Conservation (phyloP, 2,888 invertebrate genomes). For the Petrophora chlorosata region DNA sequence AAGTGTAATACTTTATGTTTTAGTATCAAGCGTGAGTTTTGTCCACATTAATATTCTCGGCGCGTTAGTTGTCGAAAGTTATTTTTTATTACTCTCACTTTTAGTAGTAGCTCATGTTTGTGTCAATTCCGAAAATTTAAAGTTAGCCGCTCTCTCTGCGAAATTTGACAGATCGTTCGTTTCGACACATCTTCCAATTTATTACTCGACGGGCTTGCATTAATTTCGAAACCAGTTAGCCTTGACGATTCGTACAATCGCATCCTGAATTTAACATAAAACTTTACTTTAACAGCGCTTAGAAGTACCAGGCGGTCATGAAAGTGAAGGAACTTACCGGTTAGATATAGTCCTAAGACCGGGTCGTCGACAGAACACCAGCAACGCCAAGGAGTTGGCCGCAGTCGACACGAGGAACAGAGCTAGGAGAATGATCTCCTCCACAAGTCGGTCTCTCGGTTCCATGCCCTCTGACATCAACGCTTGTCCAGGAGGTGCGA, state of each 20-base stretch:
- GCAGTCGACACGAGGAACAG: slow-evolving; percentile 87
- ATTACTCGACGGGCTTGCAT: slow-evolving; percentile 32
- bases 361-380: slow-evolving; percentile 89
- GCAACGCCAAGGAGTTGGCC: slow-evolving; percentile 88
- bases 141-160: slow-evolving; percentile 29
- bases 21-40: slow-evolving; percentile 35
- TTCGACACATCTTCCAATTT: slow-evolving; percentile 32
- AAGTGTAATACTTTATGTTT: slow-evolving; percentile 25
- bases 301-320: slow-evolving; percentile 28
- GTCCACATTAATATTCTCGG: slow-evolving; percentile 40
- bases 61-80: slow-evolving; percentile 44
- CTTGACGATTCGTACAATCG: slow-evolving; percentile 34
- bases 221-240: slow-evolving; percentile 38
- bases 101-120: slow-evolving; percentile 41
- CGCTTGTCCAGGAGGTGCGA: slow-evolving; percentile 77
- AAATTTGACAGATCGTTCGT: slow-evolving; percentile 34
- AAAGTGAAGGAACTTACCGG: slow-evolving; percentile 80
- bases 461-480: slow-evolving; percentile 79
- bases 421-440: slow-evolving; percentile 78
- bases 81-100: slow-evolving; percentile 51
- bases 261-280: slow-evolving; percentile 30
- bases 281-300: slow-evolving; percentile 6
- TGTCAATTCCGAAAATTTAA: slow-evolving; percentile 35
- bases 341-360: slow-evolving; percentile 91
- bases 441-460: slow-evolving; percentile 72